Evolutionary conservation across 1,140 invertebrate species (phyloP).

Genomic region (Papilio helenus): DNA sequence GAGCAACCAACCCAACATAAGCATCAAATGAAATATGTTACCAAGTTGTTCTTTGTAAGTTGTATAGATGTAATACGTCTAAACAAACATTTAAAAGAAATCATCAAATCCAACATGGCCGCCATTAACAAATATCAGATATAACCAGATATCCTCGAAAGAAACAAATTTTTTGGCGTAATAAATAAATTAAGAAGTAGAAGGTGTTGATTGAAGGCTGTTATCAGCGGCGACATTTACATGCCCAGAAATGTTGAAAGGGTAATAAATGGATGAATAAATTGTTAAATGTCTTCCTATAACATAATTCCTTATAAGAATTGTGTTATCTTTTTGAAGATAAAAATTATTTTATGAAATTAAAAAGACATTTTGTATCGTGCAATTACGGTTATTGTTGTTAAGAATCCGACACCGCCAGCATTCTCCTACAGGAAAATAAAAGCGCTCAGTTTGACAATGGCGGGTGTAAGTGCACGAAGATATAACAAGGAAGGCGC

Average conservation of each 20-base stretch:
- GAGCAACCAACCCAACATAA: no score
- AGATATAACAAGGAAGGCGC: not conserved
- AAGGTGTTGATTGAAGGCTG: not conserved
- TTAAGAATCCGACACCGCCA: conserved; percentile 1
- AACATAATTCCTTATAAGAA: not conserved
- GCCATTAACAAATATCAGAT: no score
- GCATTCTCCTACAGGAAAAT: not conserved
- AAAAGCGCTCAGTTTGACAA: conserved; percentile 25
- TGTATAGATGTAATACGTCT: no score
- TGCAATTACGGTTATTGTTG: not conserved
- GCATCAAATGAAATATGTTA: no score
- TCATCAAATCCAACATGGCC: no score
- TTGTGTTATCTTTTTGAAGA: not conserved
- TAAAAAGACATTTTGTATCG: not conserved
- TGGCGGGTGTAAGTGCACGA: not conserved
- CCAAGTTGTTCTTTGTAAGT: no score
- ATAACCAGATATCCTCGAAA: not conserved
- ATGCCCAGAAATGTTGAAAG: not conserved
- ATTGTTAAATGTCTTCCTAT: not conserved
- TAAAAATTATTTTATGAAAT: not conserved
- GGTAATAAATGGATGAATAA: not conserved
- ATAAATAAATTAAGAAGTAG: not conserved
- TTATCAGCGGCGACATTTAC: not conserved
- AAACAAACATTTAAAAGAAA: no score
- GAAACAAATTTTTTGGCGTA: not conserved